Evolutionary conservation across 2,888 invertebrate genomes (phyloP), one percentile per base, ranked within the genome.

Genomic region (Coenonympha glycerion): DNA sequence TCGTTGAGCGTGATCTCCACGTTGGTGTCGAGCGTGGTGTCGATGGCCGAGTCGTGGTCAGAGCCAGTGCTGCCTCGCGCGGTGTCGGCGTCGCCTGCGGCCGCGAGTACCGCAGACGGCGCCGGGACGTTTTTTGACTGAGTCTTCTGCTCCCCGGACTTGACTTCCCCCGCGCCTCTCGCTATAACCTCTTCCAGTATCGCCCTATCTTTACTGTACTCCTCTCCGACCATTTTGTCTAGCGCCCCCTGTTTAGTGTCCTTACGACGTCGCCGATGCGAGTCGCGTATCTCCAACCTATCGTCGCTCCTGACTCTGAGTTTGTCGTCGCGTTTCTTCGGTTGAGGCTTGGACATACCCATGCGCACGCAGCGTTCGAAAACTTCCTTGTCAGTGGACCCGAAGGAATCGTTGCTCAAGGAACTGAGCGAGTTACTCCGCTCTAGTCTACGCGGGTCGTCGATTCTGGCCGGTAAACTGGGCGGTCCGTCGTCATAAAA

Each of bases 321-420:
- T 6, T 65, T 66, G 3, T 68, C 68, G 36, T 65, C 62, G 3
- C 60, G 60, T 22, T 55, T 61, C 50, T 59, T 63, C 6, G 58
- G 59, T 21, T 55, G 62, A 6, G 65, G 75, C 64, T 69, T 66
- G 6, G 87, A 77, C 91, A 95, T 92, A 24, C 93, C 95, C 30
- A 91, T 90, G 1, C 91, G 89, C 44, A 95, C 95, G 69, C 93
- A 93, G 47, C 94, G 90, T 63, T 94, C 93, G 58, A 95, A 89
- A 9, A 93, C 90, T 57, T 86, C 86, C 55, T 89, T 88, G 55
- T 91, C 90, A 44, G 92, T 92, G 2, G 91, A 89, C 1, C 89
- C 86, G 65, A 87, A 88, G 1, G 90, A 88, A 45, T 89, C 88
- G 61, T 86, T 83, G 65, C 84, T 88, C 9, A 85, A 60, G 0